A percentile compares a stretch with the other conserved stretches of the same genome.
Conservation (phyloP, 2,888 invertebrate species). For the Pemphredon lugubris region DNA sequence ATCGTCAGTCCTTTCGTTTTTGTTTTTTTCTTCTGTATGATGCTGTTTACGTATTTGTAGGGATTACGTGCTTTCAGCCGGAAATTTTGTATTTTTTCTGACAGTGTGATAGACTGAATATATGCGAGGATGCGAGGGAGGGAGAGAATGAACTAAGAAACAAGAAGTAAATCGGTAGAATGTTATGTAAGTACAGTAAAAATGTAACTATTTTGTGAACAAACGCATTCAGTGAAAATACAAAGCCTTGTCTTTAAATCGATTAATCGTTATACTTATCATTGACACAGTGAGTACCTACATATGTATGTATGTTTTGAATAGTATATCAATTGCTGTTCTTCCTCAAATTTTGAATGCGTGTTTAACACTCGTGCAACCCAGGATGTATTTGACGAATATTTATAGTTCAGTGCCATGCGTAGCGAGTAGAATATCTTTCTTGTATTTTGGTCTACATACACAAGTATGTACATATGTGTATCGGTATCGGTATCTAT, state of each 20-base stretch:
- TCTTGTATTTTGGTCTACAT: no score
- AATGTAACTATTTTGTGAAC: slow-evolving; percentile 69
- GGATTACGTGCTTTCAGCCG: slow-evolving; percentile 42
- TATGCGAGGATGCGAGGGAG: neutral
- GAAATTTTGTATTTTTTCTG: slow-evolving; percentile 66
- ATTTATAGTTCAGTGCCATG: no score
- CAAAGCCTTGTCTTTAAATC: slow-evolving; percentile 43
- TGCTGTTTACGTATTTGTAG: slow-evolving; percentile 39
- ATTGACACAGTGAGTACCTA: no score
- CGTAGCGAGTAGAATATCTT: no score
- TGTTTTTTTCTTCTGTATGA: slow-evolving; percentile 37
- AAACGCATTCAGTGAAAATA: slow-evolving; percentile 63
- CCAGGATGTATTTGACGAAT: no score
- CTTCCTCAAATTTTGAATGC: no score
- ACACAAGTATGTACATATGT: no score
- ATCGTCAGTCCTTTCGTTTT: slow-evolving; percentile 40
- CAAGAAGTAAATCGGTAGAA: slow-evolving; percentile 26
- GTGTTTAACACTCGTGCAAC: no score
- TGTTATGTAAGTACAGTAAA: slow-evolving; percentile 58
- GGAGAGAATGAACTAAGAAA: slow-evolving; percentile 3
- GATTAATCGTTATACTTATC: no score
- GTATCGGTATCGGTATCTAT: no score
- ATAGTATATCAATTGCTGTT: no score
- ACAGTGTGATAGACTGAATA: slow-evolving; percentile 29
- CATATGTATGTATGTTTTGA: no score